These are phyloP conservation scores for Panulirus ornatus DNA, from an alignment of 1,140 invertebrate species.

Conservation along the genomic window DNA sequence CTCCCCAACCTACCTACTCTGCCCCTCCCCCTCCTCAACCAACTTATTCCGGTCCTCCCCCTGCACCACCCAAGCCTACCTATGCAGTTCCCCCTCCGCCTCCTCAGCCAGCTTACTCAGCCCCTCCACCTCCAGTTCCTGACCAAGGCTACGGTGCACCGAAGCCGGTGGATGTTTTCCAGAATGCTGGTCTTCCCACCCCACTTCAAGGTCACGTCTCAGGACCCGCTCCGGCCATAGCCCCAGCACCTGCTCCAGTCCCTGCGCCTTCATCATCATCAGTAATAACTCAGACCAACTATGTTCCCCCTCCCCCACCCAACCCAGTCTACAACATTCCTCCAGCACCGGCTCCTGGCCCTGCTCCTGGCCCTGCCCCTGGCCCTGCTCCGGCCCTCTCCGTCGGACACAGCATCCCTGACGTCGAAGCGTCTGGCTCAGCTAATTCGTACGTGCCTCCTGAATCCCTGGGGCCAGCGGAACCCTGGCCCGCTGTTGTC, in stretches of 20 bases:
- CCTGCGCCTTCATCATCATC: not conserved
- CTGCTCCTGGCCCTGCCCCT: not conserved
- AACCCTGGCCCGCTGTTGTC: conserved; percentile 90
- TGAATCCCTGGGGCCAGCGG: conserved; percentile 79
- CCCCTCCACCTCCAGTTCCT: conserved; percentile 39
- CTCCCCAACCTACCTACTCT: conserved; percentile 25
- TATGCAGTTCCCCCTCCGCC: conserved; percentile 43
- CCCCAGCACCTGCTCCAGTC: not conserved
- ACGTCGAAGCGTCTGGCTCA: conserved; percentile 60
- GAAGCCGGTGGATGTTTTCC: conserved; percentile 42
- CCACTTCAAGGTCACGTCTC: not conserved
- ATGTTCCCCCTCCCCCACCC: not conserved
- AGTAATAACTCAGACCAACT: not conserved
- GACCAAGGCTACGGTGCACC: conserved; percentile 50
- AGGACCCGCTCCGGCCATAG: not conserved
- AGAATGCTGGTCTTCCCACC: not conserved
- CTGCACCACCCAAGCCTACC: conserved; percentile 3
- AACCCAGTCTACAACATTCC: conserved; percentile 11
- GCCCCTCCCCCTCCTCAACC: conserved; percentile 16
- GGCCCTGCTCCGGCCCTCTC: not conserved
- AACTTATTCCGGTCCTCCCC: not conserved
- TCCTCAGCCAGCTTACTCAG: not conserved
- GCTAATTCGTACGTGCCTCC: conserved; percentile 69
- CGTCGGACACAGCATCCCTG: conserved; percentile 12
- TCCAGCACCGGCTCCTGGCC: not conserved